These are phyloP conservation scores for Stenurella melanura DNA, from an alignment of 2,888 invertebrate species.

Conservation along the genomic window DNA sequence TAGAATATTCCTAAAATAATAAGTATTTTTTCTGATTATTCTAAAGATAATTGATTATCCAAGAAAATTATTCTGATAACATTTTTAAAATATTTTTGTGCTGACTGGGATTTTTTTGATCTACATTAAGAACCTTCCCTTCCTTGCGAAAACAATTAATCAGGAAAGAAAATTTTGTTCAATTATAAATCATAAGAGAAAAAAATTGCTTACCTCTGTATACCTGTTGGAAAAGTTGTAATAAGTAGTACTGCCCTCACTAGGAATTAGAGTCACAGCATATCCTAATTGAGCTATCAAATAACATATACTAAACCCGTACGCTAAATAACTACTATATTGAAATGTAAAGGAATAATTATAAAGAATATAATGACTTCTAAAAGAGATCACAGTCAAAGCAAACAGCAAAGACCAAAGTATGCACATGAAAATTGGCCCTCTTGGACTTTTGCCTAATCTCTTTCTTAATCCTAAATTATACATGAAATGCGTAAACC, in stretches of 20 bases:
- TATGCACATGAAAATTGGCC: slow-evolving; percentile 81
- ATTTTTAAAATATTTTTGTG: no score
- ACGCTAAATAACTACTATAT: slow-evolving; percentile 71
- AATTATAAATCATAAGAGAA: not conserved
- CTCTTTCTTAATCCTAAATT: slow-evolving; percentile 81
- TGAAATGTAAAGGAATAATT: slow-evolving; percentile 64
- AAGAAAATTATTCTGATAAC: no score
- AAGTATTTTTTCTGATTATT: no score
- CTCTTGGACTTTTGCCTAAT: slow-evolving; percentile 81
- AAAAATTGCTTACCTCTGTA: slow-evolving; percentile 59
- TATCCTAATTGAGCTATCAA: slow-evolving; percentile 82
- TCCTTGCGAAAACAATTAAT: no score
- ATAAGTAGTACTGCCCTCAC: slow-evolving; percentile 74
- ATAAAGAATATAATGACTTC: slow-evolving; percentile 78
- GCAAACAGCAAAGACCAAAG: slow-evolving; percentile 82
- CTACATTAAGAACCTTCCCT: no score
- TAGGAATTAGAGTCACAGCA: slow-evolving; percentile 83
- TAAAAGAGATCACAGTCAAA: slow-evolving; percentile 81
- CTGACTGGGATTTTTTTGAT: no score
- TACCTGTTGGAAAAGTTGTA: slow-evolving; percentile 64
- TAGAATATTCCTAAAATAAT: no score
- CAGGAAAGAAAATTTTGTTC: not conserved
- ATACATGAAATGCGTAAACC: slow-evolving; percentile 89
- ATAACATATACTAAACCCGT: slow-evolving; percentile 79
- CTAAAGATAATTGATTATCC: no score